These are phyloP conservation scores for Tinamus major DNA, from an alignment of 2,797 vertebrate genomes.

Conservation along the genomic window DNA sequence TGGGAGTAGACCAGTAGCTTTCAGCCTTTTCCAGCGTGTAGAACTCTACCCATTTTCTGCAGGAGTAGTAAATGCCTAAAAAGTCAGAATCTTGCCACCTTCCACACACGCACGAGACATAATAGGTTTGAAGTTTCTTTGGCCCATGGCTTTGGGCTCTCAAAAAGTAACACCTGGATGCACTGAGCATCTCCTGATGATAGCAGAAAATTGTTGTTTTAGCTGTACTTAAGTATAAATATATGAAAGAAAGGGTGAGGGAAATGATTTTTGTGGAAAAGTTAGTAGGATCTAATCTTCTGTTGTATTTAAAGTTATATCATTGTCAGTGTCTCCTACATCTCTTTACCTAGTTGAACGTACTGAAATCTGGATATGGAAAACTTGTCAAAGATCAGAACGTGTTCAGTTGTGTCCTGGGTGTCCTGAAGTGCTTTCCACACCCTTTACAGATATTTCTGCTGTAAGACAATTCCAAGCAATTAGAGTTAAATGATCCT, in stretches of 20 bases:
- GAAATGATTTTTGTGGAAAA: background rate
- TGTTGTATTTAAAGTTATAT: background rate
- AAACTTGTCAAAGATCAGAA: background rate
- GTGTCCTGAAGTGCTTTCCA: background rate
- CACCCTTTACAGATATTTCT: background rate
- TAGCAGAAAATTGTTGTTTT: background rate
- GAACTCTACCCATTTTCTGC: rapidly evolving
- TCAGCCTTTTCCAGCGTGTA: no score
- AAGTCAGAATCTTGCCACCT: background rate
- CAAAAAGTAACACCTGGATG: background rate
- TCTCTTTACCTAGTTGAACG: background rate
- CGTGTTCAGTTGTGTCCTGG: rapidly evolving
- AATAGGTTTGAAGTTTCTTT: background rate
- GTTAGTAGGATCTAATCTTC: background rate
- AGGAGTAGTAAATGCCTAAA: background rate
- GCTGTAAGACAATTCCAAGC: background rate
- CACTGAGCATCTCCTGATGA: background rate
- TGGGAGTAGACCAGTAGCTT: background rate
- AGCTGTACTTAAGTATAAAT: background rate
- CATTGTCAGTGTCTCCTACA: background rate
- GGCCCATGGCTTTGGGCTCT: background rate
- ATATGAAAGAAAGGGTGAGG: background rate
- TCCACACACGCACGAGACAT: background rate
- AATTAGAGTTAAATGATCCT: background rate
- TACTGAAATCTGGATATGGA: background rate